These are phyloP conservation scores for Cygnus atratus DNA, from an alignment of 2,113 vertebrate genomes.

Conservation along the genomic window DNA sequence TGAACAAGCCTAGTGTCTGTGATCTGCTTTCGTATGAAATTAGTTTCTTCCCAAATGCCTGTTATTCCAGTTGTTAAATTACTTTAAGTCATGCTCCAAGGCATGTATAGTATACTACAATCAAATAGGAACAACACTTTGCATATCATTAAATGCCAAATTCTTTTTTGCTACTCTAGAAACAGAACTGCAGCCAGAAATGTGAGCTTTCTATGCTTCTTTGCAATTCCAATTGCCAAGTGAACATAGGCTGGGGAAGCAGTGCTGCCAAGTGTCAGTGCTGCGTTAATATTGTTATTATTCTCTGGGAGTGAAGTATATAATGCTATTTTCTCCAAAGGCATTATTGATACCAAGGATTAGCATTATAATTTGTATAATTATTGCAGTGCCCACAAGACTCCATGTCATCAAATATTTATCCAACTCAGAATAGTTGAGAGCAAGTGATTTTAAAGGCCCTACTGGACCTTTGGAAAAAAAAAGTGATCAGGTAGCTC, in stretches of 20 bases:
- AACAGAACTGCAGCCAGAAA: slow-evolving; percentile 70
- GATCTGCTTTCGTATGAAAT: slow-evolving; percentile 75
- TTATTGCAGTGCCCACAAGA: slow-evolving; percentile 63
- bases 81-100: slow-evolving; percentile 79
- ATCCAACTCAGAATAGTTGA: slow-evolving; percentile 22
- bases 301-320: slow-evolving; percentile 66
- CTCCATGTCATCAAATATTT: slow-evolving; percentile 73
- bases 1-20: slow-evolving; percentile 68
- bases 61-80: slow-evolving; percentile 83
- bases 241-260: slow-evolving; percentile 53
- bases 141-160: slow-evolving; percentile 78
- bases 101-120: slow-evolving; percentile 76
- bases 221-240: slow-evolving; percentile 72
- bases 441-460: slow-evolving; percentile 23
- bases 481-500: background rate
- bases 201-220: slow-evolving; percentile 48
- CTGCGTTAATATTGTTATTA: slow-evolving; percentile 70
- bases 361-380: slow-evolving; percentile 72
- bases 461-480: slow-evolving; percentile 11
- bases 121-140: slow-evolving; percentile 73
- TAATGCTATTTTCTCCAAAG: slow-evolving; percentile 68
- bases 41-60: slow-evolving; percentile 79
- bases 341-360: slow-evolving; percentile 62
- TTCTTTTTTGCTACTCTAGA: slow-evolving; percentile 69
- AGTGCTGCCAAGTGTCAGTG: slow-evolving; percentile 67